Conservation (phyloP, 2,113 vertebrate genomes). For the Cavia aperea region DNA sequence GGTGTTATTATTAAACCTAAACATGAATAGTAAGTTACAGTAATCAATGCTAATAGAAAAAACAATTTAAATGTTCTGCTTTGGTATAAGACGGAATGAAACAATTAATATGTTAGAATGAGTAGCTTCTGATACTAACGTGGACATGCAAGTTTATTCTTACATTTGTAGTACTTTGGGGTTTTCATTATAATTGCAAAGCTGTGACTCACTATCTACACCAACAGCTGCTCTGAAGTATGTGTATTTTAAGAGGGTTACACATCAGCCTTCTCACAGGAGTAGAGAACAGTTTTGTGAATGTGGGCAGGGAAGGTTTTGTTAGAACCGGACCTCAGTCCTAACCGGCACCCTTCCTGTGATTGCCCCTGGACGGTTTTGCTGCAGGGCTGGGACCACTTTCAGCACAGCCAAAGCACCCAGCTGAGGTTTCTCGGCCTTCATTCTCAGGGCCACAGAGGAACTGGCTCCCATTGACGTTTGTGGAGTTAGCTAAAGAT, state of each 20-base stretch:
- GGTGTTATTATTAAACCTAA: neutral
- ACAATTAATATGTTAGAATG: neutral
- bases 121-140: neutral
- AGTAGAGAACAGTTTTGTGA: neutral
- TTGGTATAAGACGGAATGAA: neutral
- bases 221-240: neutral
- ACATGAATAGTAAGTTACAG: neutral
- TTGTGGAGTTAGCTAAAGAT: neutral
- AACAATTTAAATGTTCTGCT: neutral
- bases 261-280: neutral
- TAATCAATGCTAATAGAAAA: neutral
- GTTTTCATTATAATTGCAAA: neutral
- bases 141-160: neutral
- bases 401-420: neutral
- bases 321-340: conserved; percentile 33
- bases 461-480: neutral
- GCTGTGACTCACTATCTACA: neutral
- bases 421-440: neutral
- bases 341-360: neutral
- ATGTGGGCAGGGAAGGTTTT: neutral
- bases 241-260: neutral
- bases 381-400: neutral
- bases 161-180: neutral
- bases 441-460: neutral
- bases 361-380: neutral